Evolutionary conservation across 2,113 vertebrate genomes (phyloP).

Genomic region (Hippocampus guttulatus): DNA sequence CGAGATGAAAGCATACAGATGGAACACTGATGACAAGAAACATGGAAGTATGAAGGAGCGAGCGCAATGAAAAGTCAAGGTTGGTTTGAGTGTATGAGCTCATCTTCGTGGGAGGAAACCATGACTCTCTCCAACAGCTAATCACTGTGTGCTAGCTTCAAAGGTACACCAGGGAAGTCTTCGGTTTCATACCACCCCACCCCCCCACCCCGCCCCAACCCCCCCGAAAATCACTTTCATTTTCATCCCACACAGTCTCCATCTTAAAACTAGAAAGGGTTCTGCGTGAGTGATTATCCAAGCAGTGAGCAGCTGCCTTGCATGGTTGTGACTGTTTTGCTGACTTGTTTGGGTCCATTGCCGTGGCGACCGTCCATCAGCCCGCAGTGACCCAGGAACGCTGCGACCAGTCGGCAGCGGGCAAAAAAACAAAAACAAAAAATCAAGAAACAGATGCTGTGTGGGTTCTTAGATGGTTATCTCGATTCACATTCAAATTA

Average conservation of each 20-base stretch:
- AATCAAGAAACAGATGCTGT: not conserved
- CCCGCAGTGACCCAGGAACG: not conserved
- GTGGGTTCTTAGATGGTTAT: not conserved
- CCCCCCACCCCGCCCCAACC: no score
- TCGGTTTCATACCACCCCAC: no score
- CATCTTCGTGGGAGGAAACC: not conserved
- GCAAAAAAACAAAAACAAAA: not conserved
- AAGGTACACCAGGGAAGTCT: no score
- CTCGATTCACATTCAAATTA: not conserved
- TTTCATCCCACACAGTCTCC: not conserved
- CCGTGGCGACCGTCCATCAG: slow-evolving; percentile 40
- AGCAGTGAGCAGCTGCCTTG: slow-evolving; percentile 13
- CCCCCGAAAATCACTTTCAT: not conserved
- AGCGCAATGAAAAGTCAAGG: not conserved
- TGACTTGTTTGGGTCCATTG: slow-evolving; percentile 71
- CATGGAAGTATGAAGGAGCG: not conserved
- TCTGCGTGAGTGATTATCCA: not conserved
- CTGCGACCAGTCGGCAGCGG: not conserved
- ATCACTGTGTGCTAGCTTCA: not conserved
- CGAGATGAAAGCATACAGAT: not conserved
- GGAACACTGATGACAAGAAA: not conserved
- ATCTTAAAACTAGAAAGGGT: not conserved
- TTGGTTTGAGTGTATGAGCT: not conserved
- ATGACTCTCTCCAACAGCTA: not conserved
- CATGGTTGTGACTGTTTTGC: slow-evolving; percentile 49